Base-by-base conservation (phyloP, 2,797 vertebrate species). In the Tangara arthus region DNA sequence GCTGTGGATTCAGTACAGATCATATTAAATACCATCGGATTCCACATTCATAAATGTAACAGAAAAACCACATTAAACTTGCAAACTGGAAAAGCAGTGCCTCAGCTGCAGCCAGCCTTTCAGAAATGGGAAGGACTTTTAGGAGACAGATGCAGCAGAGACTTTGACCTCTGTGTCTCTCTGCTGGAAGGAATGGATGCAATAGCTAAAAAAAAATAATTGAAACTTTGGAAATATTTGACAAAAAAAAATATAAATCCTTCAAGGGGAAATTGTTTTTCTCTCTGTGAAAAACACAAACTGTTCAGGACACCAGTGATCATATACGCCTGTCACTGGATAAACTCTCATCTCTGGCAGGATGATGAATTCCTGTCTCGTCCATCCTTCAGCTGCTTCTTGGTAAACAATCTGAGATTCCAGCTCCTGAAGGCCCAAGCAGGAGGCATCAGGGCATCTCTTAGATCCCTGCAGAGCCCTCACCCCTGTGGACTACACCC, bases 201-300 rank as follows among this genome's bases (percentile, higher is more conserved):
- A 78, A 30, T 28, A 61, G 10, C 24, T 53, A 24, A 72, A 75
- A 86, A 76, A 86, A 60, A 65, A 14, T 6, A 88, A n/a, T 22
- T 18, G 20, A 87, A 94, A 77, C 19, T 35, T 16, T 42, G 44
- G 35, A 68, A 92, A 88, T 80, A 75, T 32, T 75, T 61, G n/a
- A 56, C 46, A 76, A 82, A 64, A 87, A 52, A 71, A 41, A 13
- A 63, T 20, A 63, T 27, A 69, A 65, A 69, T 42, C 56, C n/a
- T 64, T 76, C 37, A n/a, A 16, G 49, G 15, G 44, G 49, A 92
- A 94, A 93, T 71, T 79, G 56, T 68, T 95, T 89, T 90, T 87
- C 64, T 76, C 23, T 60, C 49, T 14, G 18, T 52, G 41, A 85
- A 88, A 91, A 88, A 6, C 46, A 79, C 26, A 52, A 77, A 63